Conservation (phyloP, 2,888 invertebrate species). For the Stenodema calcarata region DNA sequence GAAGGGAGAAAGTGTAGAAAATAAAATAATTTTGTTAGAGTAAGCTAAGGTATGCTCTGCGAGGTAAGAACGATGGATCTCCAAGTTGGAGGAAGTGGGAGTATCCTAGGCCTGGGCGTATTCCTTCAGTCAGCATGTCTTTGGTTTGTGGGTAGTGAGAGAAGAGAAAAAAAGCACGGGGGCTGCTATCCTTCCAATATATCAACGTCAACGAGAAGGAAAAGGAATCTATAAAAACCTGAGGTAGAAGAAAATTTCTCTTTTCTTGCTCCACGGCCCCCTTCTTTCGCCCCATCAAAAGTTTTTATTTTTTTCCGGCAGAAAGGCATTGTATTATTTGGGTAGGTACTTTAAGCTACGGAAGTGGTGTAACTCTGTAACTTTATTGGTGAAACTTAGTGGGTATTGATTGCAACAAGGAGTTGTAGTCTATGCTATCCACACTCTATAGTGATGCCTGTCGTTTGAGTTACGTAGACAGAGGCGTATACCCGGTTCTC, state of each 20-base stretch:
- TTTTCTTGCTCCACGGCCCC: not conserved
- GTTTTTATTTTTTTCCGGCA: not conserved
- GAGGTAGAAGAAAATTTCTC: not conserved
- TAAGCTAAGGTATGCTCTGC: not conserved
- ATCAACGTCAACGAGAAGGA: slow-evolving; percentile 27
- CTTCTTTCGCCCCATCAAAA: not conserved
- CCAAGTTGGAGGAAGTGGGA: not conserved
- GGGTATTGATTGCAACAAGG: no score
- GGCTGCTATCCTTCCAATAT: slow-evolving; percentile 31
- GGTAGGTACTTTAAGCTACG: no score
- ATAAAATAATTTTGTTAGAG: not conserved
- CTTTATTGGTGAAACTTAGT: no score
- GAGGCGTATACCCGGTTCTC: no score
- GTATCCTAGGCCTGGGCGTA: not conserved
- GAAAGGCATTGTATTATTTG: no score
- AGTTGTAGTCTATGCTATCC: no score
- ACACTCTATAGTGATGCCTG: no score
- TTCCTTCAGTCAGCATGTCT: slow-evolving; percentile 31
- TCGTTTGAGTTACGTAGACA: no score
- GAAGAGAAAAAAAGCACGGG: not conserved
- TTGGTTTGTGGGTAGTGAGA: not conserved
- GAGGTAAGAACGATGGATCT: not conserved
- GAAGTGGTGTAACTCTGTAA: no score
- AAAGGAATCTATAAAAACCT: slow-evolving; percentile 41
- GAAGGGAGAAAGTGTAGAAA: not conserved